Evolutionary conservation across 2,113 vertebrate genomes (phyloP).

Genomic region (Sterna hirundo): DNA sequence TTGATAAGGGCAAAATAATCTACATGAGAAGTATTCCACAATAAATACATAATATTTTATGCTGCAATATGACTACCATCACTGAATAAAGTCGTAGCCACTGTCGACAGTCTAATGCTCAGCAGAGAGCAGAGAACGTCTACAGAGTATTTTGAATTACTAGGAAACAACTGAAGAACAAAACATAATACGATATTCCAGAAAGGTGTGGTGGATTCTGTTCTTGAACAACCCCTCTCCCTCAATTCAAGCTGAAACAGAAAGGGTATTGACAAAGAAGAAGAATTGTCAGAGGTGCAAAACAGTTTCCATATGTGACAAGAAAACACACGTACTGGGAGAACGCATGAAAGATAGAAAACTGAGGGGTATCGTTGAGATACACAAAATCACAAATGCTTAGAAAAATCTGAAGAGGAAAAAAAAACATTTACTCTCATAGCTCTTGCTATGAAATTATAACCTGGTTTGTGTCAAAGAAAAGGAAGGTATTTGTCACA

Average conservation of each 20-base stretch:
- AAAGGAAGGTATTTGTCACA: not conserved
- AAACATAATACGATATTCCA: not conserved
- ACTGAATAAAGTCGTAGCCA: not conserved
- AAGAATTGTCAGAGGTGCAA: not conserved
- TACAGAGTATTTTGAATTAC: not conserved
- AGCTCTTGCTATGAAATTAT: not conserved
- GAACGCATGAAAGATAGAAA: not conserved
- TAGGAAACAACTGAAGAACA: not conserved
- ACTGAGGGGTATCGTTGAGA: not conserved
- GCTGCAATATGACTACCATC: not conserved
- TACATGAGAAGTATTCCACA: not conserved
- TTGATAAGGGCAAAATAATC: not conserved
- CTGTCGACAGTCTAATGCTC: not conserved
- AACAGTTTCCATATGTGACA: not conserved
- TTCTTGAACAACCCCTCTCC: not conserved
- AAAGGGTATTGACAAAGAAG: not conserved
- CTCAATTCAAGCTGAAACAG: not conserved
- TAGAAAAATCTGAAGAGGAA: not conserved
- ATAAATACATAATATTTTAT: not conserved
- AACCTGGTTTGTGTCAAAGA: not conserved
- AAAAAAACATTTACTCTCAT: not conserved
- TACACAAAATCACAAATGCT: not conserved
- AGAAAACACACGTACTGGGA: not conserved
- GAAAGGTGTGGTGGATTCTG: not conserved
- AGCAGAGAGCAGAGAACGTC: not conserved